Evolutionary conservation across 2,797 vertebrate genomes (phyloP).

Genomic region (Myioborus melanocephalus): DNA sequence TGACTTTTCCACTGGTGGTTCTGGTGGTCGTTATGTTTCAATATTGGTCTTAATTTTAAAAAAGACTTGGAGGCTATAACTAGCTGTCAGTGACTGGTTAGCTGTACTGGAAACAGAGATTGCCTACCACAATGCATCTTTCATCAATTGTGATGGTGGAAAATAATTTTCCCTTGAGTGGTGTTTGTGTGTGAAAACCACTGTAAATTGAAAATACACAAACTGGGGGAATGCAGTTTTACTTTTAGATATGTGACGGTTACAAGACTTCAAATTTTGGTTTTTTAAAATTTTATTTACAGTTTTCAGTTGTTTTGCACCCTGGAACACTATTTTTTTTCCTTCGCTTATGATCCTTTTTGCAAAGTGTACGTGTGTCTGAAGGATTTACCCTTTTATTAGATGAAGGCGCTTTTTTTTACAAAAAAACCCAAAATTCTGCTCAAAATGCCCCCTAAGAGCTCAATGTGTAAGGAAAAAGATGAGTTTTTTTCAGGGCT

Average conservation of each 20-base stretch:
- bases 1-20: conserved; percentile 4
- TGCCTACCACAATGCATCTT: not conserved
- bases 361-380: not conserved
- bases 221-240: conserved; percentile 1
- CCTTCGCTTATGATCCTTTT: not conserved
- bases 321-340: conserved; percentile 36
- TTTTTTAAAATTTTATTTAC: not conserved
- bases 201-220: conserved; percentile 23
- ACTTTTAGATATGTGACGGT: not conserved
- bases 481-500: not conserved
- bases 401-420: not conserved
- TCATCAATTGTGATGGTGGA: not conserved
- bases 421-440: not conserved
- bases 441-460: not conserved
- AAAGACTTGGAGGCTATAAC: conserved; percentile 34
- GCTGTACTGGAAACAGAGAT: conserved; percentile 6
- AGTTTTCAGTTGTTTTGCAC: conserved; percentile 8
- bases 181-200: conserved; percentile 12
- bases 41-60: not conserved
- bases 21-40: conserved; percentile 45
- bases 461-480: not conserved
- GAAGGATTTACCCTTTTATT: not conserved
- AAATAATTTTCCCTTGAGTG: not conserved
- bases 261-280: not conserved
- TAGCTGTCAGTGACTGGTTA: conserved; percentile 14